Evolutionary conservation across 2,113 vertebrate genomes (phyloP).

Genomic region (Lagopus leucura): DNA sequence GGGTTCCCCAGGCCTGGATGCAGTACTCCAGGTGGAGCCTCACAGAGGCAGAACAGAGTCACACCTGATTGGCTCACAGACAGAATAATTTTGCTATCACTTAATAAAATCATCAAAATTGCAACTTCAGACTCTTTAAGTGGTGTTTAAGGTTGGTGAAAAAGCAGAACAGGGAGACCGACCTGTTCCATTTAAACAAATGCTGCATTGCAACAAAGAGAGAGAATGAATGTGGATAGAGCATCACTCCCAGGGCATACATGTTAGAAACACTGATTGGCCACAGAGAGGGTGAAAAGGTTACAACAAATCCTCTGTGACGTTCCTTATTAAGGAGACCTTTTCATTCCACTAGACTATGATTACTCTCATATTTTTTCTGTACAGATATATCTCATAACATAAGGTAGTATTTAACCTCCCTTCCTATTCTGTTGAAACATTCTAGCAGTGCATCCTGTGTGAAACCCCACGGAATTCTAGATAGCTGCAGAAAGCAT

Average conservation of each 20-base stretch:
- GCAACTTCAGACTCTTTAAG: background rate
- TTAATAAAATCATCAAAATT: background rate
- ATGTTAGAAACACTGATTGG: background rate
- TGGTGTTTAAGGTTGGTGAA: background rate
- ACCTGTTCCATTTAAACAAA: background rate
- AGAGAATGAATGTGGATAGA: background rate
- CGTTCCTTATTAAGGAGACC: background rate
- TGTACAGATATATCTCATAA: background rate
- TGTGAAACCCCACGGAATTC: background rate
- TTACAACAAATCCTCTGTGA: background rate
- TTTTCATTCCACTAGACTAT: background rate
- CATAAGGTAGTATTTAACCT: background rate
- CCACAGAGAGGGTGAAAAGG: background rate
- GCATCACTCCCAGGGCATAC: fast-evolving
- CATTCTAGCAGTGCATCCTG: background rate
- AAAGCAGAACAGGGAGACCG: background rate
- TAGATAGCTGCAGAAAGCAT: background rate
- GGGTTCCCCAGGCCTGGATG: background rate
- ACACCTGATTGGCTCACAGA: background rate
- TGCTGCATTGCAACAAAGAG: background rate
- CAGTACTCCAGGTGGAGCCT: background rate
- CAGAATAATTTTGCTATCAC: background rate
- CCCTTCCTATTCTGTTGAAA: background rate
- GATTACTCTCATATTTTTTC: background rate
- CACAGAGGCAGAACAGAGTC: background rate